A percentile compares a stretch with the other conserved stretches of the same genome.
These are phyloP conservation scores for Festucalex cinctus DNA, from an alignment of 2,113 vertebrate species.

Conservation along the genomic window DNA sequence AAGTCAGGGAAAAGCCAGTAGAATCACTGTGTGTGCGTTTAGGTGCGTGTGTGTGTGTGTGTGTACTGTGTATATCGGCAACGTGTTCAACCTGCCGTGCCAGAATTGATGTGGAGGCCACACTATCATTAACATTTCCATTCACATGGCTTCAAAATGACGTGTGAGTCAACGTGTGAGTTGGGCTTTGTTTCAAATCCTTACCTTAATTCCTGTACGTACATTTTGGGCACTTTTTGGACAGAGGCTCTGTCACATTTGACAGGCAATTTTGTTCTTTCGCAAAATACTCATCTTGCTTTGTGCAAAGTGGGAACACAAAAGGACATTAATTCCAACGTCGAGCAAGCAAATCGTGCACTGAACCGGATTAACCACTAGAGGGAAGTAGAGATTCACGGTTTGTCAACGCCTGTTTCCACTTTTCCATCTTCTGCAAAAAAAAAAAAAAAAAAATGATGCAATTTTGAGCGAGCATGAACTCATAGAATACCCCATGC, in stretches of 20 bases:
- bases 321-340: not conserved
- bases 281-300: not conserved
- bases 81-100: too few relatives aligned
- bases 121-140: too few relatives aligned
- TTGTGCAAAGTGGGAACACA: not conserved
- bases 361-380: conserved; percentile 21
- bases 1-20: too few relatives aligned
- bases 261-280: not conserved
- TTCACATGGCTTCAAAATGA: not conserved
- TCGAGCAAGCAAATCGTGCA: conserved; percentile 3
- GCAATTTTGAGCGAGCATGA: not conserved
- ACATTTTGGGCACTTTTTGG: not conserved
- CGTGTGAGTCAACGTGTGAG: not conserved
- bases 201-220: too few relatives aligned
- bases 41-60: too few relatives aligned
- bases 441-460: not conserved
- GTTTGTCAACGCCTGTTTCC: not conserved
- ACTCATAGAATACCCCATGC: not conserved
- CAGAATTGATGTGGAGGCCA: too few relatives aligned
- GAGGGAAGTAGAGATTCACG: conserved; percentile 21
- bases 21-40: too few relatives aligned
- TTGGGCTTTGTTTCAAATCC: not conserved
- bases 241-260: not conserved
- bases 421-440: not conserved
- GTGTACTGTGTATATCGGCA: too few relatives aligned